Evolutionary conservation across 2,797 vertebrate genomes (phyloP).

Genomic region (Phoebastria nigripes): DNA sequence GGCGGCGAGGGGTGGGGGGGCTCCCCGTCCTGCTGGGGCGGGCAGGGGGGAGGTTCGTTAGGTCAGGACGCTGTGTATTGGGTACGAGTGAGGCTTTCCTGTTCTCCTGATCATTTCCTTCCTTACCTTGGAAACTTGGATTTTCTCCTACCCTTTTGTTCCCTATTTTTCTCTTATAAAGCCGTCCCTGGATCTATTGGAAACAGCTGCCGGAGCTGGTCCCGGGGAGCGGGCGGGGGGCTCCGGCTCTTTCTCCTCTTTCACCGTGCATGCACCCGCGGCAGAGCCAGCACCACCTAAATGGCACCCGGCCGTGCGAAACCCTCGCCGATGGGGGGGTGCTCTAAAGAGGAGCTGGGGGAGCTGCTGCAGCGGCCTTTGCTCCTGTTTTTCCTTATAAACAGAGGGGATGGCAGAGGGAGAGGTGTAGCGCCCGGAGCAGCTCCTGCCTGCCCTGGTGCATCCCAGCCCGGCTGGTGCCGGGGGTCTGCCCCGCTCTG

Average conservation of each 20-base stretch:
- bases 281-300: not conserved
- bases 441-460: fast-evolving
- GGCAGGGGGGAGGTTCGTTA: not conserved
- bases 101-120: constrained; percentile 69
- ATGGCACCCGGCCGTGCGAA: not conserved
- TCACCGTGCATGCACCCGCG: fast-evolving
- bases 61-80: constrained; percentile 35
- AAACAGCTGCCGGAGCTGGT: not conserved
- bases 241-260: not conserved
- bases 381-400: not conserved
- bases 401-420: not conserved
- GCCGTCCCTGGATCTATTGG: constrained; percentile 34
- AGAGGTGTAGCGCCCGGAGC: fast-evolving
- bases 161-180: constrained; percentile 24
- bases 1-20: not conserved
- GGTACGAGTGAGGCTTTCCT: constrained; percentile 63
- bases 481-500: not conserved
- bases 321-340: fast-evolving
- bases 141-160: constrained; percentile 65
- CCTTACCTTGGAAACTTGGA: constrained; percentile 66
- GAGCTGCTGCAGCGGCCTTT: not conserved
- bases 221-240: not conserved
- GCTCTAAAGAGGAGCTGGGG: not conserved
- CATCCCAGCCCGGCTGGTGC: not conserved
- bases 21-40: not conserved